Percentiles rank a stretch among this genome's conserved stretches.
These are phyloP conservation scores for Anastrepha ludens DNA, from an alignment of 1,140 invertebrate species.

Conservation along the genomic window DNA sequence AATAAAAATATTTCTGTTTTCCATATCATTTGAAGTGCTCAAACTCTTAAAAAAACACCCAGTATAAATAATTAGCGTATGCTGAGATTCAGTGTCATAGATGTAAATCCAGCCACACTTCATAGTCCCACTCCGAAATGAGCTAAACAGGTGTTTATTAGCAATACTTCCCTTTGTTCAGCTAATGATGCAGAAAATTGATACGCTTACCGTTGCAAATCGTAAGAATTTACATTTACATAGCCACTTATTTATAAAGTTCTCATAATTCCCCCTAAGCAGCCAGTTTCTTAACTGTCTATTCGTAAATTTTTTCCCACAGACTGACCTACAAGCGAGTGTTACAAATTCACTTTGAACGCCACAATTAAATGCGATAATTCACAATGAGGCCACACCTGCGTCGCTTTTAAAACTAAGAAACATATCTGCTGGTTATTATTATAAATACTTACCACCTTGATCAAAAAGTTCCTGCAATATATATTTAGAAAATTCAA, in stretches of 20 bases:
- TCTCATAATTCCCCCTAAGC: not conserved
- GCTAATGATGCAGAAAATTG: not conserved
- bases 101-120: no score
- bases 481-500: no score
- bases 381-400: slow-evolving; percentile 49
- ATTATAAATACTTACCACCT: no score
- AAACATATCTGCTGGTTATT: not conserved
- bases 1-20: no score
- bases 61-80: no score
- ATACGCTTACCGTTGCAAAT: slow-evolving; percentile 13
- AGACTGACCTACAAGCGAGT: slow-evolving; percentile 2
- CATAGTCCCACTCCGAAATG: no score
- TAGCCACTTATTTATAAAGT: not conserved
- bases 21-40: no score
- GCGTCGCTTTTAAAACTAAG: not conserved
- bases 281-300: not conserved
- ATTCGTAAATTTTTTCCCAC: not conserved
- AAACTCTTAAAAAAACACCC: no score
- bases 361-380: slow-evolving; percentile 36
- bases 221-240: not conserved
- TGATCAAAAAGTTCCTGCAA: no score
- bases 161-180: not conserved
- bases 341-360: slow-evolving; percentile 35
- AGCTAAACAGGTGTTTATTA: not conserved
- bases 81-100: no score